Evolutionary conservation across 2,113 vertebrate genomes (phyloP), one percentile per base, ranked within the genome.

Genomic region (Malurus elegans): DNA sequence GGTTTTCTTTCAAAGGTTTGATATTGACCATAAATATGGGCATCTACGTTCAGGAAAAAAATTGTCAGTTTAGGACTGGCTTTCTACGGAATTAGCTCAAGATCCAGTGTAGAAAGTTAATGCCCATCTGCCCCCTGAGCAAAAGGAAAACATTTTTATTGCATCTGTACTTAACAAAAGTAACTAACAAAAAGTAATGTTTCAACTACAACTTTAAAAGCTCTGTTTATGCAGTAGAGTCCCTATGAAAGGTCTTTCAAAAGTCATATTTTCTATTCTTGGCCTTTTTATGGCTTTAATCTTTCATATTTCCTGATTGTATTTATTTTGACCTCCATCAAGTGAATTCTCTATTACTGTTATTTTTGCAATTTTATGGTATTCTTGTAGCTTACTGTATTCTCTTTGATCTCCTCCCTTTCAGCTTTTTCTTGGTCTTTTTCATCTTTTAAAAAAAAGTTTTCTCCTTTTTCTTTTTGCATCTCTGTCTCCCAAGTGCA

Each of bases 331-430:
- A 95, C 93, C 93, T 96, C 95, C 87, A 93, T 97, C 93, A 95
- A 96, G 88, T 94, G 88, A 79, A 90, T 97, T 96, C 94, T 95
- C 81, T 95, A 92, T 97, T 96, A 97, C 96, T 97, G 91, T 97
- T 98, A 97, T 94, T 98, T 97, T 96, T 97, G 73, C 90, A 97
- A 95, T 98, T 97, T 97, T 97, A 97, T 96, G 94, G 92, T 96
- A 92, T 92, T 94, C 93, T 97, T 94, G 90, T 82, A 95, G 83
- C 89, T 91, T 96, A 92, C 82, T 90, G 28, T 92, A 45, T 90
- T 96, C 89, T 95, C 97, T 98, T 97, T 97, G 97, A 97, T 98
- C 92, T 96, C 81, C 75, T 94, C 83, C 83, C 91, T 98, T 97
- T 95, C 64, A 97, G 95, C 94, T 96, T 94, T 94, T 97, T 93